phyloP scores from a whole-genome alignment of 2,113 vertebrate genomes.

The Polypterus bichir region DNA sequence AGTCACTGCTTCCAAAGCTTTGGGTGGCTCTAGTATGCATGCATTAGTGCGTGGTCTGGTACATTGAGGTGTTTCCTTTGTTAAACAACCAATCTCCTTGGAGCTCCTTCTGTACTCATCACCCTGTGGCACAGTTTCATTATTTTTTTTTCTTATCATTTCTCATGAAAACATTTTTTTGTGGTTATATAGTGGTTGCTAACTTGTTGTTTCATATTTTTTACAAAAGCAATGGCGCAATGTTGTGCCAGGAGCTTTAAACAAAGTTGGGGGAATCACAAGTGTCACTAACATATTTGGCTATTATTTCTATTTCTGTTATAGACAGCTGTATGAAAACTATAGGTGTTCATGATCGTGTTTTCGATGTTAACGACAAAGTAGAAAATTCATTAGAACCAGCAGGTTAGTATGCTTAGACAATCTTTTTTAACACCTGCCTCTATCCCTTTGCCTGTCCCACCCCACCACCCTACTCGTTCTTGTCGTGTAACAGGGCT shows the following conservation, averaged over 20 bases:
- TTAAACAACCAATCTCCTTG: too few relatives aligned
- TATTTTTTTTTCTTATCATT: slow-evolving; percentile 41
- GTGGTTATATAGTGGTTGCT: slow-evolving; percentile 46
- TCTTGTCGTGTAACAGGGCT: background rate
- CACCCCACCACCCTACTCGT: slow-evolving; percentile 28
- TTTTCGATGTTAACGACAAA: slow-evolving; percentile 99
- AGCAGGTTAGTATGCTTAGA: slow-evolving; percentile 98
- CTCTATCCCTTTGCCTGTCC: slow-evolving; percentile 49
- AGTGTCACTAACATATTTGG: slow-evolving; percentile 91
- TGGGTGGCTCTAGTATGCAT: slow-evolving; percentile 30
- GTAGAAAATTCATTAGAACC: slow-evolving; percentile 99
- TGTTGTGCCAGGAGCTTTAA: slow-evolving; percentile 46
- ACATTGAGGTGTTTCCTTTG: slow-evolving; percentile 25
- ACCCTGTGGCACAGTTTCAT: slow-evolving; percentile 36
- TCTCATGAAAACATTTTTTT: slow-evolving; percentile 49
- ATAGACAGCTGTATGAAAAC: slow-evolving; percentile 99
- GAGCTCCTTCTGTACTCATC: slow-evolving; percentile 15
- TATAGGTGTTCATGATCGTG: slow-evolving; percentile 98
- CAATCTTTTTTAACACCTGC: slow-evolving; percentile 67
- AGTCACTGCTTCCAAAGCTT: slow-evolving; percentile 46
- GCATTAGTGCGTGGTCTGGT: slow-evolving; percentile 39
- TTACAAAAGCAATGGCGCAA: slow-evolving; percentile 15
- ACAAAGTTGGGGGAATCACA: slow-evolving; percentile 28
- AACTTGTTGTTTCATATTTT: slow-evolving; percentile 59
- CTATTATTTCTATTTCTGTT: slow-evolving; percentile 92